Percentiles rank a stretch among this genome's conserved stretches.
These are phyloP conservation scores for Leistus spinibarbis DNA, from an alignment of 2,888 invertebrate genomes.

Conservation along the genomic window DNA sequence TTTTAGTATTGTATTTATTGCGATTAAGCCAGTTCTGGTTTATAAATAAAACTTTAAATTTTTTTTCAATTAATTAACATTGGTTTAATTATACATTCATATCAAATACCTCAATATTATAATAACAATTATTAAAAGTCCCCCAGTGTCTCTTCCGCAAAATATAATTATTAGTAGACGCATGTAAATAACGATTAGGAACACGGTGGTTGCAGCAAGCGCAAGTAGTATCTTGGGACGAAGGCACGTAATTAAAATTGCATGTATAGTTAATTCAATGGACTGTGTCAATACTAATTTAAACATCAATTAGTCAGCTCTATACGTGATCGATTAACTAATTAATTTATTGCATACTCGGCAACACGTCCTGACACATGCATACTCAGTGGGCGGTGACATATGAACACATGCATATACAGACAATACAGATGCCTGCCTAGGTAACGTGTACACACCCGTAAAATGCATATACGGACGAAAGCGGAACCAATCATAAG, in stretches of 20 bases:
- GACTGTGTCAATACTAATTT: conserved; percentile 36
- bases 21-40: too few relatives aligned
- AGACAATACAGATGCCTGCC: not conserved
- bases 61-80: too few relatives aligned
- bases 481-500: not conserved
- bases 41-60: too few relatives aligned
- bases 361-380: conserved; percentile 19
- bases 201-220: not conserved
- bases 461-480: not conserved
- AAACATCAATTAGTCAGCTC: conserved; percentile 37
- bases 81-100: too few relatives aligned
- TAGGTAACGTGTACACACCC: not conserved
- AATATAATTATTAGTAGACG: not conserved
- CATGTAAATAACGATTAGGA: not conserved
- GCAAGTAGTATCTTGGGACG: conserved; percentile 26
- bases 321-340: conserved; percentile 37
- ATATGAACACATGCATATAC: not conserved
- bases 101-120: not conserved
- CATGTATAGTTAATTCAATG: conserved; percentile 34
- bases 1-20: too few relatives aligned
- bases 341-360: conserved; percentile 32
- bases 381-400: conserved; percentile 24
- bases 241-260: conserved; percentile 29
- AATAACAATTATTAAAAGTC: not conserved
- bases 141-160: not conserved